Evolutionary conservation across 2,888 invertebrate genomes (phyloP).

Genomic region (Corbicula japonica): DNA sequence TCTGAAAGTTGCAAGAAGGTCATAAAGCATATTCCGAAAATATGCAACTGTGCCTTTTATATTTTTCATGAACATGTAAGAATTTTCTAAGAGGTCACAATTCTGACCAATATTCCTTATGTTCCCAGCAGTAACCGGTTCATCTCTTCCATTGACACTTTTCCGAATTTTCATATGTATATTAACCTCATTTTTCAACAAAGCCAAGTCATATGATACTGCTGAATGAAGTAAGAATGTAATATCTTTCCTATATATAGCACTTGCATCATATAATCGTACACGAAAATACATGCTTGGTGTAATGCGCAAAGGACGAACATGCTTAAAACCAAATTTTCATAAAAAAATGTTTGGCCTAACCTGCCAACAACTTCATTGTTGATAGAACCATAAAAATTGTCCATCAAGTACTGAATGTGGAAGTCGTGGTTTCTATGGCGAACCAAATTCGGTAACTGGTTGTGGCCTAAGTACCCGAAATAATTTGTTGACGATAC

Average conservation of each 20-base stretch:
- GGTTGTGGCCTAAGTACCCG: no score
- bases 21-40: no score
- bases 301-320: constrained; percentile 15
- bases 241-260: constrained; percentile 34
- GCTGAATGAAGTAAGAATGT: constrained; percentile 49
- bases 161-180: constrained; percentile 42
- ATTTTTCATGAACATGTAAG: constrained; percentile 67
- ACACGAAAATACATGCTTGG: constrained; percentile 42
- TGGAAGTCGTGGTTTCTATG: no score
- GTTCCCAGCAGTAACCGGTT: constrained; percentile 10
- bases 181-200: constrained; percentile 22
- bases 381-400: no score
- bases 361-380: no score
- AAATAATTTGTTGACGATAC: no score
- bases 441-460: no score
- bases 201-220: constrained; percentile 30
- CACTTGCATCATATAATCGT: constrained; percentile 33
- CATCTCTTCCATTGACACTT: not conserved
- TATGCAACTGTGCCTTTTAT: constrained; percentile 62
- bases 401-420: no score
- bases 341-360: no score
- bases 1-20: no score
- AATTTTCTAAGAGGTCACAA: constrained; percentile 44
- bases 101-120: constrained; percentile 12
- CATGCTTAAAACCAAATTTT: constrained; percentile 27